Evolutionary conservation across 2,888 invertebrate species (phyloP).

Genomic region (Leptinotarsa rubiginosa): DNA sequence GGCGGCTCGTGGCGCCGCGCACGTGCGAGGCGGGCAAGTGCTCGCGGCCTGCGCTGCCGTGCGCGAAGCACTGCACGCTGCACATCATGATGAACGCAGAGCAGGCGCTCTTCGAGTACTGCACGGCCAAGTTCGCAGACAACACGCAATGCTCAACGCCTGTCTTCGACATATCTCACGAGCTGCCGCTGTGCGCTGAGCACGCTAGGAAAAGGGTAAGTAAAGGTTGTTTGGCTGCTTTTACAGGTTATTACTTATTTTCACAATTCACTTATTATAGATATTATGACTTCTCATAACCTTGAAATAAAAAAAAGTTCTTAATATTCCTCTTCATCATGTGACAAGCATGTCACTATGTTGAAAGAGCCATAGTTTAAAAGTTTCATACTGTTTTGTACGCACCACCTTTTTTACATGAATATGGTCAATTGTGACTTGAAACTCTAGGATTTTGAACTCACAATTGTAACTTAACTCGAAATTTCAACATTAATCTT

Average conservation of each 20-base stretch:
- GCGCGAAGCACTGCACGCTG: constrained; percentile 83
- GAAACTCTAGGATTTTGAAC: no score
- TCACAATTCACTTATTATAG: no score
- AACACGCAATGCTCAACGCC: constrained; percentile 84
- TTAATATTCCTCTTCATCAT: no score
- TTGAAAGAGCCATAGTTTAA: no score
- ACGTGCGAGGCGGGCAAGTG: constrained; percentile 56
- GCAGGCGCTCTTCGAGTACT: constrained; percentile 80
- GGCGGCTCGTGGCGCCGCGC: constrained; percentile 51
- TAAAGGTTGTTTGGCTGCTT: constrained; percentile 20
- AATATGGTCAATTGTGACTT: no score
- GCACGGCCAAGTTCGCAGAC: constrained; percentile 83
- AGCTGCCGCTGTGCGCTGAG: constrained; percentile 86
- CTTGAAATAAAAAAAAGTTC: no score
- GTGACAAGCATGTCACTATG: no score
- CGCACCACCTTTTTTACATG: no score
- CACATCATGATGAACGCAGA: constrained; percentile 89
- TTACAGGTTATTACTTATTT: not conserved
- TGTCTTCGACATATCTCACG: constrained; percentile 81
- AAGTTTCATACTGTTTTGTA: no score
- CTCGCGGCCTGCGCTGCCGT: constrained; percentile 73
- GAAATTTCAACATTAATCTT: no score
- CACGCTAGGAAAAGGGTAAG: constrained; percentile 84
- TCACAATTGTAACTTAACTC: no score
- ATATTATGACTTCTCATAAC: no score